Evolutionary conservation across 2,888 invertebrate genomes (phyloP).

Genomic region (Trissonchulus sp.): DNA sequence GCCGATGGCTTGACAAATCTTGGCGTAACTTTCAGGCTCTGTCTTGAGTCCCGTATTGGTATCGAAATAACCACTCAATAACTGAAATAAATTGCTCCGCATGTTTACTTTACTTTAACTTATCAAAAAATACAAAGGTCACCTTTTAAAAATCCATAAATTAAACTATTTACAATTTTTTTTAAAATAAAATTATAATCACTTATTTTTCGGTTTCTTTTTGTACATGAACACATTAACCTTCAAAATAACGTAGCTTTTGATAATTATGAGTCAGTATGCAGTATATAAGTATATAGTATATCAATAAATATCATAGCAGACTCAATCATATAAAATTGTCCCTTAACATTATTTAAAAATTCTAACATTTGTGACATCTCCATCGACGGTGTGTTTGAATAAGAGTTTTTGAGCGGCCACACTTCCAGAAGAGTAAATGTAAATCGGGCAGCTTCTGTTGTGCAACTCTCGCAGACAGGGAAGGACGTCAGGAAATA

Average conservation of each 20-base stretch:
- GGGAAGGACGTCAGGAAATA: conserved; percentile 75
- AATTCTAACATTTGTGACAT: conserved; percentile 59
- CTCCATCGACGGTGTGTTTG: conserved; percentile 67
- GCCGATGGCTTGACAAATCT: conserved; percentile 66
- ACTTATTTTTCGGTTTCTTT: no score
- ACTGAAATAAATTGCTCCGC: conserved; percentile 53
- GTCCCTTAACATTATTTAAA: not conserved
- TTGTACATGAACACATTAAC: no score
- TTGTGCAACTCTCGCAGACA: conserved; percentile 68
- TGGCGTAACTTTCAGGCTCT: conserved; percentile 69
- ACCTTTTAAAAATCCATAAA: no score
- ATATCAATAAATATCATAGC: no score
- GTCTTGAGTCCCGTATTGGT: conserved; percentile 75
- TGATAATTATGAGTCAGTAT: no score
- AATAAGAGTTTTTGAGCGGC: conserved; percentile 83
- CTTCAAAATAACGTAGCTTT: no score
- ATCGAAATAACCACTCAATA: conserved; percentile 74
- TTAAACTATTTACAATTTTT: not conserved
- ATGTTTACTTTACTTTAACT: no score
- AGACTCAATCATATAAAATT: not conserved
- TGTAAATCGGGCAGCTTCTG: conserved; percentile 66
- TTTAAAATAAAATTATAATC: not conserved
- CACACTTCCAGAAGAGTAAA: conserved; percentile 86
- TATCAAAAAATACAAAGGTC: no score
- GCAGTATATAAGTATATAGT: no score